Evolutionary conservation across 23 tunicate species (phyloP).

Genomic region (Trididemnum nubilum): DNA sequence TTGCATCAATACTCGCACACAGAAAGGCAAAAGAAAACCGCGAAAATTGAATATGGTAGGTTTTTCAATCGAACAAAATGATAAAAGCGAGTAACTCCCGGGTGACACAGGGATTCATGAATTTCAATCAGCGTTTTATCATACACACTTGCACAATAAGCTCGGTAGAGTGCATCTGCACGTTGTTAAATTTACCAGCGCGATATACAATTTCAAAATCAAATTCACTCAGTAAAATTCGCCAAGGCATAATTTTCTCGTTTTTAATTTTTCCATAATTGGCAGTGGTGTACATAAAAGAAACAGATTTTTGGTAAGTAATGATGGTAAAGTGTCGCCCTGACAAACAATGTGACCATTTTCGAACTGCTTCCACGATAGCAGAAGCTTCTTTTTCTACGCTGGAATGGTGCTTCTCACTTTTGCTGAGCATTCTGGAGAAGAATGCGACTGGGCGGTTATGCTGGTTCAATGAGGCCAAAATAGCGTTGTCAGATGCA

Average conservation of each 20-base stretch:
- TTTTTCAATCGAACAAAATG: constrained; percentile 23
- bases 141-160: constrained; percentile 6
- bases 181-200: constrained; percentile 23
- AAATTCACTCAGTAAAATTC: constrained; percentile 12
- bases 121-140: not conserved
- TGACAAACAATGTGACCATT: constrained; percentile 15
- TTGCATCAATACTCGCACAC: constrained; percentile 16
- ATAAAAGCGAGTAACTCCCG: constrained; percentile 27
- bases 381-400: constrained; percentile 36
- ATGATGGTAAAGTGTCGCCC: constrained; percentile 17
- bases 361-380: constrained; percentile 24
- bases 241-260: constrained; percentile 35
- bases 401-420: constrained; percentile 10
- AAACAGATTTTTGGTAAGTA: constrained; percentile 30
- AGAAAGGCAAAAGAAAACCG: constrained; percentile 23
- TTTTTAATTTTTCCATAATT: constrained; percentile 34
- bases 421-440: not conserved
- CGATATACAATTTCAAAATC: constrained; percentile 24
- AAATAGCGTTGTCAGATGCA: constrained; percentile 28
- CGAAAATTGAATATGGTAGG: constrained; percentile 28
- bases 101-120: constrained; percentile 20
- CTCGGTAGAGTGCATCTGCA: constrained; percentile 35
- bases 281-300: constrained; percentile 30
- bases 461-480: constrained; percentile 28
- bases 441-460: constrained; percentile 29